These are phyloP conservation scores for Peromyscus attwateri DNA, from an alignment of 2,797 vertebrate genomes.

Conservation along the genomic window DNA sequence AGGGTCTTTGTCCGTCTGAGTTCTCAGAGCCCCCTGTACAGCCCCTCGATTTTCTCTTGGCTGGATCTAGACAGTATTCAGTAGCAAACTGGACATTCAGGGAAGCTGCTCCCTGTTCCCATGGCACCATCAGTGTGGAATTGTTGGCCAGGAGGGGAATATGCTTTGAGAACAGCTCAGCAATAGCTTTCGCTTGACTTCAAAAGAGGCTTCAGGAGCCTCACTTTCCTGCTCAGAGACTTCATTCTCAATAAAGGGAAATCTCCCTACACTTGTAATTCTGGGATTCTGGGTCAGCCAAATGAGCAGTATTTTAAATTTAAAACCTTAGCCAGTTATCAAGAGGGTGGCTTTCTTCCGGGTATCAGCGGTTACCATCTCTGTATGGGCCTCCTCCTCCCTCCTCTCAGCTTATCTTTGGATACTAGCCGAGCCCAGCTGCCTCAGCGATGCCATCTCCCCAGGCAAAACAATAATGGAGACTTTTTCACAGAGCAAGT, in stretches of 20 bases:
- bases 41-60: not conserved
- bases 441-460: constrained; percentile 65
- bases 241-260: constrained; percentile 66
- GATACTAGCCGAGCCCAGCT: constrained; percentile 54
- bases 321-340: constrained; percentile 73
- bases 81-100: constrained; percentile 50
- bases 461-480: constrained; percentile 49
- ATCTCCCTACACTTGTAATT: constrained; percentile 41
- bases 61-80: constrained; percentile 63
- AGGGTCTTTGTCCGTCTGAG: not conserved
- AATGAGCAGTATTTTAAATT: constrained; percentile 82
- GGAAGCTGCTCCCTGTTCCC: constrained; percentile 53
- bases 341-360: constrained; percentile 59
- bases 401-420: constrained; percentile 63
- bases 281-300: constrained; percentile 71
- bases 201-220: constrained; percentile 42
- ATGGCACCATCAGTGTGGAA: constrained; percentile 45
- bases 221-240: constrained; percentile 36
- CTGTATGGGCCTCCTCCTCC: constrained; percentile 28
- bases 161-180: constrained; percentile 53
- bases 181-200: constrained; percentile 62
- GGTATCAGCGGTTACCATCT: constrained; percentile 54
- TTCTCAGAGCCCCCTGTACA: not conserved
- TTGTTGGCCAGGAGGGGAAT: constrained; percentile 27
- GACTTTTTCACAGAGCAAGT: constrained; percentile 50